Evolutionary conservation across 2,113 vertebrate species (phyloP).

Genomic region (Perca fluviatilis): DNA sequence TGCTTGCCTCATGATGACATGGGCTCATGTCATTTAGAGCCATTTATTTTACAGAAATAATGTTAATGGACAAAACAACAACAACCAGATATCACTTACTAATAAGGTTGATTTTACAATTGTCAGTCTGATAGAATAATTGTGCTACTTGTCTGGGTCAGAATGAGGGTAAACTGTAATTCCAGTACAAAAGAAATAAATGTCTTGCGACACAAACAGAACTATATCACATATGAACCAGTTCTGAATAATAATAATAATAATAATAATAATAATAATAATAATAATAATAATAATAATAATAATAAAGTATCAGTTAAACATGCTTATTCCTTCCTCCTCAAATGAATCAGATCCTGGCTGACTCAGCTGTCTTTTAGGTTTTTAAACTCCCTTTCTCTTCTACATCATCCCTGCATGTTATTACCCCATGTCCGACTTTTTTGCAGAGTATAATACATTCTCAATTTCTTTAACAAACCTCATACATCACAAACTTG

Average conservation of each 20-base stretch:
- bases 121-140: background rate
- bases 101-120: background rate
- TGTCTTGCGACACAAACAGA: background rate
- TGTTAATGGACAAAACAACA: background rate
- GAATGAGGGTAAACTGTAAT: background rate
- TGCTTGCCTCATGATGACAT: background rate
- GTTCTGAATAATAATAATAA: background rate
- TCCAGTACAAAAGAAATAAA: background rate
- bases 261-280: background rate
- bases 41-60: background rate
- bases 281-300: background rate
- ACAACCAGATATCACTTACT: background rate
- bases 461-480: background rate
- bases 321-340: slow-evolving; percentile 1
- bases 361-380: slow-evolving; percentile 10
- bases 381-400: background rate
- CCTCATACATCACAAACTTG: background rate
- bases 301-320: slow-evolving; percentile 13
- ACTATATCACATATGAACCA: background rate
- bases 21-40: background rate
- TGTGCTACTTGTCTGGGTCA: background rate
- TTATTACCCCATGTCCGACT: background rate
- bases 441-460: background rate
- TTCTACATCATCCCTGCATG: background rate
- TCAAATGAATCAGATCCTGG: slow-evolving; percentile 23